phyloP scores from a whole-genome alignment of 2,888 invertebrate genomes.

The Dryobotodes eremita region DNA sequence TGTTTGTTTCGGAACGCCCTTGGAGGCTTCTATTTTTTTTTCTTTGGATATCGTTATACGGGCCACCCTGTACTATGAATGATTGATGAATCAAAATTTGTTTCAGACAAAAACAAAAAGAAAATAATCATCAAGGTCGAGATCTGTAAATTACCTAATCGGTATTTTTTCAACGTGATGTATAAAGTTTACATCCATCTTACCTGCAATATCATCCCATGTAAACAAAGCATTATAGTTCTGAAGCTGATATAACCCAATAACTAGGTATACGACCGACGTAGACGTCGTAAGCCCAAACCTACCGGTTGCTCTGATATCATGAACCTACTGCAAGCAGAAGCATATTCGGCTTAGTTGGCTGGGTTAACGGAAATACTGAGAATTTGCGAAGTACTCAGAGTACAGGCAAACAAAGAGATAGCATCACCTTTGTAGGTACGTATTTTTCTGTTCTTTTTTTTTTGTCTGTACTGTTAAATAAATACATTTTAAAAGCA shows the following conservation, averaged over 20 bases:
- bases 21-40: too few species aligned
- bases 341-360: constrained; percentile 1
- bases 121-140: neutral
- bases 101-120: neutral
- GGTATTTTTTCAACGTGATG: neutral
- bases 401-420: neutral
- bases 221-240: neutral
- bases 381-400: constrained; percentile 3
- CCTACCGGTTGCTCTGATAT: constrained; percentile 17
- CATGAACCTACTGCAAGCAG: neutral
- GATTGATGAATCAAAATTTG: neutral
- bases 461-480: neutral
- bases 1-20: too few species aligned
- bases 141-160: neutral
- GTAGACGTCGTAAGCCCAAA: neutral
- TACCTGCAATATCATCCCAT: neutral
- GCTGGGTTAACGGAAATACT: neutral
- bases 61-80: too few species aligned
- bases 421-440: neutral
- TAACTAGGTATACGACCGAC: neutral
- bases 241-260: neutral
- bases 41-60: too few species aligned
- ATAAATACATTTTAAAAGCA: neutral
- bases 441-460: neutral
- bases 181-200: neutral